These are phyloP conservation scores for Adela reaumurella DNA, from an alignment of 2,888 invertebrate species.

Conservation along the genomic window DNA sequence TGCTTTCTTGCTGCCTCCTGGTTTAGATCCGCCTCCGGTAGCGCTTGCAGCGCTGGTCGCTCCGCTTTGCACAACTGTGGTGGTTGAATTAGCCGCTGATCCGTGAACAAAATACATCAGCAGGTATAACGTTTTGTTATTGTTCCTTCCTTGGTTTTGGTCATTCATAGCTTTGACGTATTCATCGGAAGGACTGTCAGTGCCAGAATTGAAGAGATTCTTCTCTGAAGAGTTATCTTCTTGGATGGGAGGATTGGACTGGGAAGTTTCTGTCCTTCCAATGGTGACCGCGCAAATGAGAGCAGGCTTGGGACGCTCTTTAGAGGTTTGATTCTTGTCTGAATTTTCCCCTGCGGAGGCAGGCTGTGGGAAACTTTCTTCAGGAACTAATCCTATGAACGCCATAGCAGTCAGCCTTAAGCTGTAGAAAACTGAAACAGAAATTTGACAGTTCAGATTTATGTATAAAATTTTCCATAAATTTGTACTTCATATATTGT, in stretches of 20 bases:
- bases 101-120: slow-evolving; percentile 70
- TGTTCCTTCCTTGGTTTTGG: slow-evolving; percentile 66
- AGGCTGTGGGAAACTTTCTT: slow-evolving; percentile 29
- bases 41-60: slow-evolving; percentile 25
- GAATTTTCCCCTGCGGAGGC: slow-evolving; percentile 21
- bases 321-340: slow-evolving; percentile 32
- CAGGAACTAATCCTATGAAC: slow-evolving; percentile 25
- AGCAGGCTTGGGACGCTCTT: slow-evolving; percentile 29
- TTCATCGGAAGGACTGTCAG: slow-evolving; percentile 28
- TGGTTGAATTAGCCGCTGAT: slow-evolving; percentile 43
- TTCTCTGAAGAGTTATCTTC: slow-evolving; percentile 33
- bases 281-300: slow-evolving; percentile 40
- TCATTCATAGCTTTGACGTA: slow-evolving; percentile 73
- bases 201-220: slow-evolving; percentile 39
- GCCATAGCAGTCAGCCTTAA: slow-evolving; percentile 46
- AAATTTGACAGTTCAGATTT: no score
- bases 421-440: slow-evolving; percentile 33
- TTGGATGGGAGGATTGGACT: slow-evolving; percentile 30
- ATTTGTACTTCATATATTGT: no score
- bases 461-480: no score
- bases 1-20: slow-evolving; percentile 52
- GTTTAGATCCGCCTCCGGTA: slow-evolving; percentile 45
- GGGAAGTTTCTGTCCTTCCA: slow-evolving; percentile 26
- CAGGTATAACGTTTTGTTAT: slow-evolving; percentile 55
- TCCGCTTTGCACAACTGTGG: slow-evolving; percentile 31